phyloP scores from a whole-genome alignment of 2,888 invertebrate genomes.

The Pterobdella sp. region DNA sequence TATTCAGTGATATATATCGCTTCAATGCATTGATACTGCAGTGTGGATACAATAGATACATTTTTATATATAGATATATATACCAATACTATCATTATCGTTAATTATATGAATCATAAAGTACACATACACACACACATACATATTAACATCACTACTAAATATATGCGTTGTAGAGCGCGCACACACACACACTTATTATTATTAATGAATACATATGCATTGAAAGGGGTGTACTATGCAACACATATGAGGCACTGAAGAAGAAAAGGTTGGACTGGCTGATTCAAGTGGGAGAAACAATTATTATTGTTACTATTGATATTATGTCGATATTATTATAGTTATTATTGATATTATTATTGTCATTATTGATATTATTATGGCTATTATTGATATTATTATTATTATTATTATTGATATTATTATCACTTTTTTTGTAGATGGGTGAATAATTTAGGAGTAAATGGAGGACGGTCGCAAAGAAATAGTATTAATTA shows the following conservation, averaged over 20 bases:
- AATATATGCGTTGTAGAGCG: too few relatives aligned
- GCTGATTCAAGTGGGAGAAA: too few relatives aligned
- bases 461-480: too few relatives aligned
- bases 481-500: too few relatives aligned
- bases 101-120: background rate
- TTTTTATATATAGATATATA: background rate
- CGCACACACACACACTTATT: too few relatives aligned
- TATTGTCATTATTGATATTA: too few relatives aligned
- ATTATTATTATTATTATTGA: background rate
- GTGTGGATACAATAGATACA: too few relatives aligned
- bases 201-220: too few relatives aligned
- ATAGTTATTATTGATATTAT: background rate
- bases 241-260: background rate
- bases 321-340: background rate
- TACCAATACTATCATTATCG: background rate
- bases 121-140: conserved; percentile 3
- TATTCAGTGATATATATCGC: background rate
- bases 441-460: background rate
- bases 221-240: too few relatives aligned
- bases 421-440: background rate
- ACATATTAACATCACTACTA: background rate
- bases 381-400: background rate
- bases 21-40: too few relatives aligned
- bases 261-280: background rate
- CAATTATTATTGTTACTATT: background rate